A percentile compares a stretch with the other conserved stretches of the same genome.
phyloP scores from a whole-genome alignment of 2,797 vertebrate genomes.

The Gobio occitaniae region DNA sequence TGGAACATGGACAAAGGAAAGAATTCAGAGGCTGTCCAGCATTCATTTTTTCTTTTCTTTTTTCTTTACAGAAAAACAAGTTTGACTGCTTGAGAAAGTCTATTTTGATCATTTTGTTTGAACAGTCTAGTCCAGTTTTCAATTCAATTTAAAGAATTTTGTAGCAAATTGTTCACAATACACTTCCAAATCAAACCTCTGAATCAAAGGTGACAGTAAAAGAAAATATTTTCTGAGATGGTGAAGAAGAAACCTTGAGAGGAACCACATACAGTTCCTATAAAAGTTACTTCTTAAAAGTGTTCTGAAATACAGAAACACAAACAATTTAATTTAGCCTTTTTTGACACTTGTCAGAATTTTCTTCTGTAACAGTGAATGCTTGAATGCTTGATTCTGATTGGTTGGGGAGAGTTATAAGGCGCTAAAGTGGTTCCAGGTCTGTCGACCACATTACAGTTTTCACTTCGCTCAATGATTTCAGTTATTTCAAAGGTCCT shows the following conservation, averaged over 20 bases:
- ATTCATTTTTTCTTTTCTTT: background rate
- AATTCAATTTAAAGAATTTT: background rate
- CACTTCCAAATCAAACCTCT: background rate
- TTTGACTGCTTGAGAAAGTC: background rate
- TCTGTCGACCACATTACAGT: too few species aligned
- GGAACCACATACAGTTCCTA: background rate
- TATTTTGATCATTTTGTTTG: background rate
- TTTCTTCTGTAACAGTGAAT: background rate
- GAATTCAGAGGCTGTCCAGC: background rate
- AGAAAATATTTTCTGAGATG: background rate
- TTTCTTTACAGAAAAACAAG: background rate
- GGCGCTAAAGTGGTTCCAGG: too few species aligned
- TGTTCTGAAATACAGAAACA: background rate
- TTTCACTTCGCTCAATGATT: too few species aligned
- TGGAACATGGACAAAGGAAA: background rate
- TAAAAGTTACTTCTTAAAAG: background rate
- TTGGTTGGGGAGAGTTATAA: too few species aligned
- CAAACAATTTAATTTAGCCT: background rate
- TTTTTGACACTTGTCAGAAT: background rate
- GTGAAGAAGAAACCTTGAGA: background rate
- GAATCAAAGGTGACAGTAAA: background rate
- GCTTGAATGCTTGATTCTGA: too few species aligned
- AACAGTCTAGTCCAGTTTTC: background rate
- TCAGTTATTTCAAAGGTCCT: too few species aligned
- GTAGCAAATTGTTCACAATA: background rate